Conservation (phyloP, 2,888 invertebrate species). For the Beris morrisii region DNA sequence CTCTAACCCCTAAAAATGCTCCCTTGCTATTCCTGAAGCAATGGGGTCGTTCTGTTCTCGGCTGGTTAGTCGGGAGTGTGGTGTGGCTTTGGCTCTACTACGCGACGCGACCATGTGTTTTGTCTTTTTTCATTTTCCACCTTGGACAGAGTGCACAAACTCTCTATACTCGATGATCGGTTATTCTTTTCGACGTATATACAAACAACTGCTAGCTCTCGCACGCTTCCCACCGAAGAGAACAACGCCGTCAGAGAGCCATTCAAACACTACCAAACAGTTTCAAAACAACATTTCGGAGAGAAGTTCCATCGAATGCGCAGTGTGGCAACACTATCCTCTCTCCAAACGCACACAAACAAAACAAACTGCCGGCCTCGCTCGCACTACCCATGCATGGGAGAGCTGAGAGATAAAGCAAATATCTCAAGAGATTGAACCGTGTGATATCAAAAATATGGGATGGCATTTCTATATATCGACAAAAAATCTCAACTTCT, state of each 20-base stretch:
- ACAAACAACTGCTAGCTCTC: no score
- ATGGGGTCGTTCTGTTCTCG: no score
- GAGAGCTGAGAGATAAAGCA: constrained; percentile 15
- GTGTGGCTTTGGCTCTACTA: background rate
- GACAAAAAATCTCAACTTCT: constrained; percentile 25
- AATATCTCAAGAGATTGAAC: constrained; percentile 31
- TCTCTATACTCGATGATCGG: constrained; percentile 9
- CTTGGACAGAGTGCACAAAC: no score
- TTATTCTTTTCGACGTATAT: constrained; percentile 7
- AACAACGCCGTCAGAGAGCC: no score
- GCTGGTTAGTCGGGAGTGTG: no score
- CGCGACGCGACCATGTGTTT: background rate
- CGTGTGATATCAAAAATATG: constrained; percentile 14
- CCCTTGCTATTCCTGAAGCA: no score
- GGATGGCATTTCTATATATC: constrained; percentile 33
- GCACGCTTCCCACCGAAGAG: no score
- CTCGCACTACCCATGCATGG: background rate
- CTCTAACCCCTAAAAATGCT: no score
- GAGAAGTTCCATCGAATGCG: no score
- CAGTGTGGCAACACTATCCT: background rate
- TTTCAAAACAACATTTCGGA: no score
- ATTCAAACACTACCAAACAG: no score
- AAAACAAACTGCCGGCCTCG: background rate
- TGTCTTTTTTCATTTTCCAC: background rate
- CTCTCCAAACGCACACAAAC: background rate